Evolutionary conservation across 2,888 invertebrate genomes (phyloP), one percentile per base, ranked within the genome.

Genomic region (Panzeria rudis): DNA sequence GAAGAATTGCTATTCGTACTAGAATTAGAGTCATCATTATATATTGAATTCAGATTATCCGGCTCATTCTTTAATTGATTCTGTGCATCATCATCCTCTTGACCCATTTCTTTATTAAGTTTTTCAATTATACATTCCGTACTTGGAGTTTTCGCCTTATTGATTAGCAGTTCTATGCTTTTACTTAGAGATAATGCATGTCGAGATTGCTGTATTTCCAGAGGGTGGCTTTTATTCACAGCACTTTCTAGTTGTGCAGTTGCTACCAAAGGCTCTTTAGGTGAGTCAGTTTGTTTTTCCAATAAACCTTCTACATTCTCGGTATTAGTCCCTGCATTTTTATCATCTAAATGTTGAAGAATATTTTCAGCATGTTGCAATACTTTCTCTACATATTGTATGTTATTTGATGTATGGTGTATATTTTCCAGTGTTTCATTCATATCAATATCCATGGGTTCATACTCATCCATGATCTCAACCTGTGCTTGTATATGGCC

Each of bases 371-470:
- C 80, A 35, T 83, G 75, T 20, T 68, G 29, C 17, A 82, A 41
- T 7, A 81, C 87, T 47, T 75, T 62, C 56, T 84, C 83, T 3
- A 83, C 59, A 17, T 86, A 79, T 47, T 86, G 54, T 68, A 87
- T 86, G 35, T 83, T 83, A 50, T 69, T 69, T 9, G 79, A 66
- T 0, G 81, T 79, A 2, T 86, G 85, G 35, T 88, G 88, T 8
- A 89, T 54, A 66, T 89, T 79, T 59, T 90, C 89, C 83, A 88
- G 56, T 87, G 90, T 89, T 9, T 78, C 88, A 76, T 87, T 88
- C 52, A 91, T 86, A 35, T 90, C 90, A 44, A 91, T 87, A 87
- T 91, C 91, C 91, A 91, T 91, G 0, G 90, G 90, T 68, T 91
- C 91, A 69, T 88, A 78, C 52, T 78, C 86, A 44, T 79, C 81